These are phyloP conservation scores for Microcebus murinus DNA, from an alignment of 2,113 vertebrate genomes.

Conservation along the genomic window DNA sequence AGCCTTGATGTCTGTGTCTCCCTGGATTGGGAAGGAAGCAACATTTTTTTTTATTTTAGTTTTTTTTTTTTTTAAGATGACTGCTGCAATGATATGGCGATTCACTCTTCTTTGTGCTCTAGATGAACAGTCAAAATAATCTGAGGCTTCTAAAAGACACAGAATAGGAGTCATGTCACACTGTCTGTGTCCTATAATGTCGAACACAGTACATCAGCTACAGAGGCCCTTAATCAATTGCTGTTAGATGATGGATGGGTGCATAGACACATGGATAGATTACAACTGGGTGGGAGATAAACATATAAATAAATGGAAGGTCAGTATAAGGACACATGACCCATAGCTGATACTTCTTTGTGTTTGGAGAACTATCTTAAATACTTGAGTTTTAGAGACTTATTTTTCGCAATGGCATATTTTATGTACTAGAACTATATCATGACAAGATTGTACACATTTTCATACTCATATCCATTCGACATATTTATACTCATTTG, in stretches of 20 bases:
- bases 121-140: neutral
- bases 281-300: neutral
- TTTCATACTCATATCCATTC: neutral
- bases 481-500: neutral
- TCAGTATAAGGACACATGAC: neutral
- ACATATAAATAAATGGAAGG: neutral
- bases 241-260: neutral
- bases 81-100: neutral
- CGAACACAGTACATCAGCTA: neutral
- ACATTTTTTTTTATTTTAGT: neutral
- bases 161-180: neutral
- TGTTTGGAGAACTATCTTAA: neutral
- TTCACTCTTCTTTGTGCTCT: neutral
- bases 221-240: neutral
- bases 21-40: neutral
- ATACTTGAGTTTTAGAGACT: neutral
- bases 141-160: neutral
- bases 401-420: neutral
- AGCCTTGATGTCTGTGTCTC: neutral
- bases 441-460: neutral
- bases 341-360: slow-evolving; percentile 2
- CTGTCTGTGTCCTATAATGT: neutral
- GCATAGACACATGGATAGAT: neutral
- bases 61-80: neutral
- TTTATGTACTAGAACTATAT: neutral